Evolutionary conservation across 2,113 vertebrate species (phyloP), one percentile per base, ranked within the genome.

Genomic region (Dendropsophus ebraccatus): DNA sequence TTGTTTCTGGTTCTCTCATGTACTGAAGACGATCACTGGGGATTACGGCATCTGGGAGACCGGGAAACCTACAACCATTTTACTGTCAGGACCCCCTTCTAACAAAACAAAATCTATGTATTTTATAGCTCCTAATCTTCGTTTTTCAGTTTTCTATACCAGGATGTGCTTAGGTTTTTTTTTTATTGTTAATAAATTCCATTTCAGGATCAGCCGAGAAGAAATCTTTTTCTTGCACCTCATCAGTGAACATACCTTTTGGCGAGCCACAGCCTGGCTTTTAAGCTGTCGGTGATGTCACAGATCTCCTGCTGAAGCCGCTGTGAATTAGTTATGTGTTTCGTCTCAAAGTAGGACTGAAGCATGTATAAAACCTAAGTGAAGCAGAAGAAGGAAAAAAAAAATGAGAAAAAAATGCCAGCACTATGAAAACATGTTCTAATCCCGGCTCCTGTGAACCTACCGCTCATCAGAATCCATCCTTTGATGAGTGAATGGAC

Each of bases 341-440:
- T 94, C 89, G 96, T 94, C 17, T 95, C 92, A 87, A 96, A 93
- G 92, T 94, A 97, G 0, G 96, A 97, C 83, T 93, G 94, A 88
- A 99, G 92, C 91, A 99, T 93, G 90, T 97, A 94, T 90, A 96
- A 94, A 90, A 97, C 95, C 98, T 99, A 92, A 87, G 91, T 49
- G 65, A 19, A 89, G 87, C 85, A 11, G 89, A 73, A 91, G n/a
- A 78, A 41, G 76, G 86, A 83, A 82, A 89, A 69, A 87, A 90
- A 30, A 37, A 86, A 25, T 88, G 45, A 37, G 25, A 69, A 45
- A 78, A 69, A 86, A 60, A 72, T 41, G 30, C 77, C 65, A 83
- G 37, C 86, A 84, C 79, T 90, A 69, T 90, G 85, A 91, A 91
- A 92, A 91, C 82, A 83, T 23, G 30, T 86, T 74, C 81, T 88